Percentiles rank a stretch among this genome's conserved stretches.
These are phyloP conservation scores for Orthosia incerta DNA, from an alignment of 2,888 invertebrate species.

Conservation along the genomic window DNA sequence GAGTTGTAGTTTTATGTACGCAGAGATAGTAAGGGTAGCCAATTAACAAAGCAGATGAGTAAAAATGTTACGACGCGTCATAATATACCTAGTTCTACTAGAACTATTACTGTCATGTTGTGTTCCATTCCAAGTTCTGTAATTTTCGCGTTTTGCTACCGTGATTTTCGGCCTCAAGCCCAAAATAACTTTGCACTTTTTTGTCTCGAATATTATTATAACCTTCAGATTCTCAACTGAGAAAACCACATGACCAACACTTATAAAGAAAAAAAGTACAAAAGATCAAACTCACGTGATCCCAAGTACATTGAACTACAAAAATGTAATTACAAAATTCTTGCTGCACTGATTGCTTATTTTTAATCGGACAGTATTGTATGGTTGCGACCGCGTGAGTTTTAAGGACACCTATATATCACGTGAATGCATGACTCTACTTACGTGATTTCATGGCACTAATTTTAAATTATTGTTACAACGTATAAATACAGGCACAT, in stretches of 20 bases:
- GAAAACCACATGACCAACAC: not conserved
- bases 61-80: too few species aligned
- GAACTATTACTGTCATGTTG: too few species aligned
- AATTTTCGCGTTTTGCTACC: too few species aligned
- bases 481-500: not conserved
- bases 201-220: not conserved
- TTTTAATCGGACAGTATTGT: slow-evolving; percentile 26
- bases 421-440: slow-evolving; percentile 33
- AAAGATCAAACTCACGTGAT: slow-evolving; percentile 19
- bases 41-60: too few species aligned
- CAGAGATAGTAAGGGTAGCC: too few species aligned
- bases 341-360: slow-evolving; percentile 7
- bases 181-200: too few species aligned
- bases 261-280: not conserved
- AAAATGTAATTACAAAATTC: slow-evolving; percentile 41
- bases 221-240: not conserved
- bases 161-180: too few species aligned
- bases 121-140: too few species aligned
- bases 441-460: slow-evolving; percentile 4
- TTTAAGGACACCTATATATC: slow-evolving; percentile 30
- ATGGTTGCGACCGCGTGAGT: slow-evolving; percentile 11
- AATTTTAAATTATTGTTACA: slow-evolving; percentile 27
- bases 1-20: not conserved
- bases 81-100: too few species aligned
- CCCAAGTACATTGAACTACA: slow-evolving; percentile 22